Base-by-base conservation (phyloP, 2,888 invertebrate genomes). In the Drepanosiphum platanoidis region DNA sequence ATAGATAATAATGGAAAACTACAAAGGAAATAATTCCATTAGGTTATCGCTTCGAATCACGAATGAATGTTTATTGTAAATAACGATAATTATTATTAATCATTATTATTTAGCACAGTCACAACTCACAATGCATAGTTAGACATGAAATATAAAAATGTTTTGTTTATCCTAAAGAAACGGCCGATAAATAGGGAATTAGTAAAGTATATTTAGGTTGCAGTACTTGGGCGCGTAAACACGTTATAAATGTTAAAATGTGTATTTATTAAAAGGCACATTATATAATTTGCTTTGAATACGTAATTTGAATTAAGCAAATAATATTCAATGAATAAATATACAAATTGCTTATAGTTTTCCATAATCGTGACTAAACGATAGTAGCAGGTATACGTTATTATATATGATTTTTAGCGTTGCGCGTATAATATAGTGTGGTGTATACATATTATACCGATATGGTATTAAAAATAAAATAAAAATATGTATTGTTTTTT, bases 361-460 rank as follows among this genome's bases (percentile, higher is more conserved):
- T 80, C 34, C 52, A 58, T n/a, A 80, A 71, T 71, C 81, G 71
- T 81, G 71, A 81, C 71, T 39, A 39, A 71, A 81, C 70, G 70
- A 42, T 36, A 3, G 36, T 3, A 27, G 15, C 3, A 27, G 8
- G 58, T 58, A 18, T n/a, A 58, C 58, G n/a, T 46, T 22, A 22
- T 18, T 22, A 8, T 58, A 58, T 22, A 27, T 52, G 1, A 9
- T 22, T 27, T 3, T 52, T 8, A 8, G 13, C n/a, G n/a, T 9
- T 27, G 27, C 52, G 11, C 39, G 52, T 3, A 22, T 61, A 61
- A 27, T 27, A 61, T 27, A 61, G 58, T n/a, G 7, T 15, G 58
- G 13, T 22, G 22, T 22, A 22, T 22, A 58, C 11, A 9, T 22
- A 18, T 58, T n/a, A n/a, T 58, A n/a, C n/a, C n/a, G n/a, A n/a